Conservation (phyloP, 2,797 vertebrate genomes). For the Siniperca undulata region DNA sequence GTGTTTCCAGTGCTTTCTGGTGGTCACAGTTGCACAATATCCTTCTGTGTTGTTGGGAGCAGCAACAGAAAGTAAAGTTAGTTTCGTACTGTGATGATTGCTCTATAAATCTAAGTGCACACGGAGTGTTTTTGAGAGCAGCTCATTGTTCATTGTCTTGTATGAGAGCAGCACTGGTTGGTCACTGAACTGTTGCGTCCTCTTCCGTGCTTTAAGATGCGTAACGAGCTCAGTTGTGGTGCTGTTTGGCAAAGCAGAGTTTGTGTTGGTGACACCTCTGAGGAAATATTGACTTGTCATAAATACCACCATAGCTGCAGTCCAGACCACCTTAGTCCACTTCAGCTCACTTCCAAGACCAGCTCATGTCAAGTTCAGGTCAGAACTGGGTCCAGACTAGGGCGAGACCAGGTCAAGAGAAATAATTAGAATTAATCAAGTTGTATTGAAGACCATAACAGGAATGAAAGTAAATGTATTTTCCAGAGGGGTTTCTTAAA, state of each 20-base stretch:
- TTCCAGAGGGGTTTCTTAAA: neutral
- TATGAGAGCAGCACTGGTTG: slow-evolving; percentile 7
- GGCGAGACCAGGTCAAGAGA: neutral
- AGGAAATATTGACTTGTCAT: slow-evolving; percentile 25
- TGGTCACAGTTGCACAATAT: slow-evolving; percentile 77
- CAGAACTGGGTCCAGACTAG: neutral
- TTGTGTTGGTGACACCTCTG: slow-evolving; percentile 27
- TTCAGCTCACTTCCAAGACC: neutral
- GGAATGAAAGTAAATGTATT: neutral
- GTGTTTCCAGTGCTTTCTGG: slow-evolving; percentile 55
- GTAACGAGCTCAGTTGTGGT: neutral
- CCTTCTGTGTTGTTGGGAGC: slow-evolving; percentile 49
- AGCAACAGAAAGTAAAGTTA: slow-evolving; percentile 77
- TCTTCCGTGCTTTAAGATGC: neutral
- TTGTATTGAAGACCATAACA: neutral
- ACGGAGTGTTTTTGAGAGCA: slow-evolving; percentile 45
- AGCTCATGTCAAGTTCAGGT: slow-evolving; percentile 1
- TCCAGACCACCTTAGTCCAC: neutral
- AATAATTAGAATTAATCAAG: neutral
- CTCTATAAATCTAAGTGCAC: slow-evolving; percentile 77
- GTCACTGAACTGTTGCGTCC: slow-evolving; percentile 16
- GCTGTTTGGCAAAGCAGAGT: slow-evolving; percentile 4
- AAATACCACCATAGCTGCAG: neutral
- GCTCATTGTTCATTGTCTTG: slow-evolving; percentile 78
- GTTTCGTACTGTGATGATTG: slow-evolving; percentile 80